Evolutionary conservation across 2,888 invertebrate species (phyloP), one percentile per base, ranked within the genome.

Genomic region (Malthinus flaveolus): DNA sequence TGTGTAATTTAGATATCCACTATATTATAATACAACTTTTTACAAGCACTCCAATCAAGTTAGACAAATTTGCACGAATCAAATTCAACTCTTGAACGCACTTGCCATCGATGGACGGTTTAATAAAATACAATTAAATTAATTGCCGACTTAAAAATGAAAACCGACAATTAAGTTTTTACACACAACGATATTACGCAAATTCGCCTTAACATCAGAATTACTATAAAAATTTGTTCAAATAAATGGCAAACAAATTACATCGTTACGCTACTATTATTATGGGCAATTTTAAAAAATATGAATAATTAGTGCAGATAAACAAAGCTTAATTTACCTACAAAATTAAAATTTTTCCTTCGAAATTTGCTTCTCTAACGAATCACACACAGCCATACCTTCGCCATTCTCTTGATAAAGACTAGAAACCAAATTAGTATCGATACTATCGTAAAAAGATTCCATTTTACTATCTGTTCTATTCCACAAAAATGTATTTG

Each of bases 361-460:
- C 6, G 60, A 73, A 49, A 75, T 63, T 60, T 78, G 79, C 63
- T 77, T 76, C 66, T 85, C 84, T 53, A 84, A 74, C 1, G 84
- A 84, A 70, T 85, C 84, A 70, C 82, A 83, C 63, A 84, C 84
- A 37, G 84, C 83, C 64, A 84, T 71, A 7, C 81, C 84, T 65
- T 84, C 84, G 36, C 76, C 72, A 51, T 78, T 71, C 42, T 75
- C 73, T 49, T 80, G 79, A 67, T 80, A 81, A 51, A 80, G 76
- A 63, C 79, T 80, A 35, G 80, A 81, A 48, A 70, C 70, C 64
- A 75, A 66, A 52, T 76, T 75, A 44, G 82, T 84, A 73, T 85
- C 85, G 76, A 89, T 87, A 75, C 88, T 88, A 75, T 89, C 88
- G 73, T 87, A 88, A 75, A 85, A 88, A 23, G 23, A 23, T 56